These are phyloP conservation scores for Myopa testacea DNA, from an alignment of 2,888 invertebrate genomes.

Conservation along the genomic window DNA sequence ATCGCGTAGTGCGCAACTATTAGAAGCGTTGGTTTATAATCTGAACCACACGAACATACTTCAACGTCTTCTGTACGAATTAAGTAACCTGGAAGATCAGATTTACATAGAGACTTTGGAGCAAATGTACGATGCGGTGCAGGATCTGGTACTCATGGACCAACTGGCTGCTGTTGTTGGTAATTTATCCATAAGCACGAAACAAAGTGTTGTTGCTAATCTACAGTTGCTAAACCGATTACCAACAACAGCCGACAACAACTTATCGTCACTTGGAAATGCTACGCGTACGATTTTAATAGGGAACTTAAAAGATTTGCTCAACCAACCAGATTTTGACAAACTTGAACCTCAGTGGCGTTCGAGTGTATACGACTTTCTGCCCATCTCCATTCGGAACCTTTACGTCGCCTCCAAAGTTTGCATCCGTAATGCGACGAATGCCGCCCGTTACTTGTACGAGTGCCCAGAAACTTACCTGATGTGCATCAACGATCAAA, in stretches of 20 bases:
- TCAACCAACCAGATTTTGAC: slow-evolving; percentile 44
- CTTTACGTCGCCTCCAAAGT: slow-evolving; percentile 53
- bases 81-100: slow-evolving; percentile 48
- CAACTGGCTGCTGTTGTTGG: slow-evolving; percentile 48
- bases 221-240: slow-evolving; percentile 48
- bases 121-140: slow-evolving; percentile 48
- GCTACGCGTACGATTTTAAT: slow-evolving; percentile 42
- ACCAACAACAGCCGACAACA: slow-evolving; percentile 38
- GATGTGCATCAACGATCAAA: slow-evolving; percentile 53
- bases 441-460: slow-evolving; percentile 51
- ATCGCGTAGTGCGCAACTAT: slow-evolving; percentile 20
- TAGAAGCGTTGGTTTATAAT: slow-evolving; percentile 24
- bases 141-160: slow-evolving; percentile 48
- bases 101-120: slow-evolving; percentile 51
- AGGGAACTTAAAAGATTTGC: slow-evolving; percentile 46
- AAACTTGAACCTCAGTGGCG: slow-evolving; percentile 42
- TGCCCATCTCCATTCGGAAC: slow-evolving; percentile 50
- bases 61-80: slow-evolving; percentile 45
- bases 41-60: slow-evolving; percentile 20
- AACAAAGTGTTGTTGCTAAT: slow-evolving; percentile 51
- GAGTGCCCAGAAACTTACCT: slow-evolving; percentile 58
- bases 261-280: not conserved
- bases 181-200: slow-evolving; percentile 46
- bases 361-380: slow-evolving; percentile 42
- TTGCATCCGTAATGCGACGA: slow-evolving; percentile 54